A percentile compares a stretch with the other conserved stretches of the same genome.
Conservation (phyloP, 2,888 invertebrate species). For the Campoletis raptor region DNA sequence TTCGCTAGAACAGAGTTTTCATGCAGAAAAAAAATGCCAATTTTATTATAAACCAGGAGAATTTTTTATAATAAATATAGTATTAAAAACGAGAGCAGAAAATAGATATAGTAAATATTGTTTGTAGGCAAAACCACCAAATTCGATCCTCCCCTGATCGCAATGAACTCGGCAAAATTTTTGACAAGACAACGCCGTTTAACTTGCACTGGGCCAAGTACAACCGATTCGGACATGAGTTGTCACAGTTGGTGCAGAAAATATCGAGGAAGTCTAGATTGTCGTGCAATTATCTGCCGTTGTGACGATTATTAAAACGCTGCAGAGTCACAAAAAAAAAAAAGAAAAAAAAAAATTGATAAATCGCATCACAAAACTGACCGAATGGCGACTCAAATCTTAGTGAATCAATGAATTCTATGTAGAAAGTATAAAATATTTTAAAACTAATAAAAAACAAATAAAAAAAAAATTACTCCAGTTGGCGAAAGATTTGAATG, state of each 20-base stretch:
- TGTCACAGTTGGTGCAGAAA: neutral
- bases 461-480: neutral
- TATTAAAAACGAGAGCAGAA: neutral
- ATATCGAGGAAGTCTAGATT: neutral
- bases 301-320: neutral
- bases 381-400: neutral
- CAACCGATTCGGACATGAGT: neutral
- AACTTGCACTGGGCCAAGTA: neutral
- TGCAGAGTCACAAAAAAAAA: too few species aligned
- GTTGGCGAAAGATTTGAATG: neutral
- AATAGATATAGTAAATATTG: neutral
- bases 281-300: neutral
- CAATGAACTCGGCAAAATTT: neutral
- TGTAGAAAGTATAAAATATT: neutral
- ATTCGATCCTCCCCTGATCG: neutral
- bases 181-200: neutral
- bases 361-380: neutral
- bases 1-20: neutral
- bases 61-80: neutral
- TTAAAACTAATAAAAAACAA: neutral
- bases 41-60: neutral
- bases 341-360: neutral
- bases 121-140: neutral
- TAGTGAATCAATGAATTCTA: neutral
- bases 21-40: neutral